Evolutionary conservation across 1,140 invertebrate genomes (phyloP).

Genomic region (Drosophila nebulosa): DNA sequence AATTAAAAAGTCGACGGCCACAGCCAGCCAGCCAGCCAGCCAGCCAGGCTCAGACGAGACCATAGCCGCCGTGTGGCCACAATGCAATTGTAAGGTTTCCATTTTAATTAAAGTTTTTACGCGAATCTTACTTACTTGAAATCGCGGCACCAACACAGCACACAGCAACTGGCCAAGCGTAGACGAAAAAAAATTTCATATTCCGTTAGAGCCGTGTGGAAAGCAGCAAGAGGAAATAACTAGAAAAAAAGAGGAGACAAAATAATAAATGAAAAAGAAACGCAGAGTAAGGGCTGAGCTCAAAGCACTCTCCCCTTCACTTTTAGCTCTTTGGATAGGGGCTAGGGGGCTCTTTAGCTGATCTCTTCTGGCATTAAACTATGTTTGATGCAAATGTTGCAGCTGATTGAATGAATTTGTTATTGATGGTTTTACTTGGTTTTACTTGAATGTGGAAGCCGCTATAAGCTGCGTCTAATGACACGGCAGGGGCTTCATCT

Average conservation of each 20-base stretch:
- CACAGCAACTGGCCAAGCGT: conserved; percentile 1
- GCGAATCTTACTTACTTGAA: conserved; percentile 60
- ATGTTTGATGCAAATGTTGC: conserved; percentile 29
- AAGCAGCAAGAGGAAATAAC: background rate
- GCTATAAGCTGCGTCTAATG: conserved; percentile 27
- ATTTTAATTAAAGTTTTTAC: conserved; percentile 78
- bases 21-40: too few relatives aligned
- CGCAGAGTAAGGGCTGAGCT: too few relatives aligned
- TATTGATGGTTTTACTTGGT: conserved; percentile 46
- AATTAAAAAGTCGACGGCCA: conserved; percentile 62
- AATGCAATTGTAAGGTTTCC: conserved; percentile 76
- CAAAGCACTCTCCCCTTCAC: background rate
- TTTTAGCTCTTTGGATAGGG: too few relatives aligned
- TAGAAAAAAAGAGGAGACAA: conserved; percentile 7
- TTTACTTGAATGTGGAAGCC: background rate
- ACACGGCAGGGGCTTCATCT: conserved; percentile 37
- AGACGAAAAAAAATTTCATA: conserved; percentile 58
- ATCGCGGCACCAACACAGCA: conserved; percentile 55
- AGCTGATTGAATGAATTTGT: conserved; percentile 61
- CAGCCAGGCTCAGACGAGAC: conserved; percentile 4
- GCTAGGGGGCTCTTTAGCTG: too few relatives aligned
- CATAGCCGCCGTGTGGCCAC: conserved; percentile 43
- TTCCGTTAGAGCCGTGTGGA: conserved; percentile 46
- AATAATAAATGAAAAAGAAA: conserved; percentile 11
- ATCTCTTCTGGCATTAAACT: conserved; percentile 34